Conservation (phyloP, 2,797 vertebrate genomes). For the Hylomyscus alleni region DNA sequence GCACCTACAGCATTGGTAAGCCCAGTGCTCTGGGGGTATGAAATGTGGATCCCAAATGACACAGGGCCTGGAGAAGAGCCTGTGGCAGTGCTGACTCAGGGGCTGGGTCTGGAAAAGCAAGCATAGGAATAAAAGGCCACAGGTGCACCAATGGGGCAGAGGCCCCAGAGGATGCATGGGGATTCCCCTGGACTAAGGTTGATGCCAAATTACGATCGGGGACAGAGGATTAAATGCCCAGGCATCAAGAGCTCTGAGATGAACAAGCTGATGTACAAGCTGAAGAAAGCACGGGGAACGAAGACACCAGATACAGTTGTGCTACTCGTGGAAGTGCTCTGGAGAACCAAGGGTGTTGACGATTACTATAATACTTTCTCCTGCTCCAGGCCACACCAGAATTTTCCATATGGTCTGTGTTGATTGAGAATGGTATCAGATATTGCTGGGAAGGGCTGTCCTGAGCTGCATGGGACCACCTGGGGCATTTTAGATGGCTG, state of each 20-base stretch:
- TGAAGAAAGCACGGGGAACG: not conserved
- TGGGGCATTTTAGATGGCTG: not conserved
- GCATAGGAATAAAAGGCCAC: not conserved
- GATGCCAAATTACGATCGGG: not conserved
- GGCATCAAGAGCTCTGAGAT: not conserved
- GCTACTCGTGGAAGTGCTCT: not conserved
- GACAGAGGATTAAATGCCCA: not conserved
- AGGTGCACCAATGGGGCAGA: rapidly evolving
- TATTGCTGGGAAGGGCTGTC: not conserved
- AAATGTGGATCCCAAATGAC: not conserved
- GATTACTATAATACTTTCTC: not conserved
- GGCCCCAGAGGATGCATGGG: not conserved
- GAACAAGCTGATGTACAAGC: not conserved
- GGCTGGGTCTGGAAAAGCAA: not conserved
- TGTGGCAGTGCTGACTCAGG: not conserved
- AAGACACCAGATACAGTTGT: not conserved
- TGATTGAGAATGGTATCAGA: not conserved
- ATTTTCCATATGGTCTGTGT: not conserved
- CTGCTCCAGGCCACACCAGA: not conserved
- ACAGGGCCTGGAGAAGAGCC: not conserved
- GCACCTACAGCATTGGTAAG: not conserved
- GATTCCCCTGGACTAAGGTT: rapidly evolving
- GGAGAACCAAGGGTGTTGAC: not conserved
- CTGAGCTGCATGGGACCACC: not conserved
- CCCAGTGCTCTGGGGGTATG: not conserved